Evolutionary conservation across 2,888 invertebrate genomes (phyloP).

Genomic region (Eulithis testata): DNA sequence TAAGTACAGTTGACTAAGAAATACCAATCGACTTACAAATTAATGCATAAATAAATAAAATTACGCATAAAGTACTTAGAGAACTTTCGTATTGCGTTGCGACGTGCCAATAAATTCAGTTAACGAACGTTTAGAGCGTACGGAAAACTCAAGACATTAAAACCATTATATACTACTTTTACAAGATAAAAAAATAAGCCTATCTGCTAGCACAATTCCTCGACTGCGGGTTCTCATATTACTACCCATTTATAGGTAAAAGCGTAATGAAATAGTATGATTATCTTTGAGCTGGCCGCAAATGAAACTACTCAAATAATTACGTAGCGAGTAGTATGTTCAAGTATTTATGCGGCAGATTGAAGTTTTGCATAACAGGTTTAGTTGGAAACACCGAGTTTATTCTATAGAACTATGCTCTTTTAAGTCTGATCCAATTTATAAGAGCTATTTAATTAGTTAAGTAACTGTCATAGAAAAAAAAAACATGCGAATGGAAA

Average conservation of each 20-base stretch:
- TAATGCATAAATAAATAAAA: slow-evolving; percentile 26
- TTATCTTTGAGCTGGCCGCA: slow-evolving; percentile 62
- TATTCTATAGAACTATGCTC: slow-evolving; percentile 12
- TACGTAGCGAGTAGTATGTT: slow-evolving; percentile 54
- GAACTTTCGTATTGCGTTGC: slow-evolving; percentile 35
- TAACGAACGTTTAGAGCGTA: slow-evolving; percentile 40
- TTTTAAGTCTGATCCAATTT: background rate
- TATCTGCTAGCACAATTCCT: slow-evolving; percentile 30
- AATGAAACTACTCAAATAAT: slow-evolving; percentile 78
- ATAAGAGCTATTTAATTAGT: slow-evolving; percentile 25
- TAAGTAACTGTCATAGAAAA: background rate
- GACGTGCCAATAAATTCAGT: slow-evolving; percentile 37
- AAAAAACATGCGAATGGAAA: too few species aligned
- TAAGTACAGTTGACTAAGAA: background rate
- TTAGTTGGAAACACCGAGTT: slow-evolving; percentile 4
- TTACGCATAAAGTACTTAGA: slow-evolving; percentile 33
- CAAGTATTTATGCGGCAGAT: slow-evolving; percentile 33
- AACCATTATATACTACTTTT: slow-evolving; percentile 47
- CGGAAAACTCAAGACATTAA: slow-evolving; percentile 41
- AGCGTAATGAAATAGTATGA: slow-evolving; percentile 59
- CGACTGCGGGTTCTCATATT: slow-evolving; percentile 43
- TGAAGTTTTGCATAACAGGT: slow-evolving; percentile 38
- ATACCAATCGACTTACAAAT: slow-evolving; percentile 7
- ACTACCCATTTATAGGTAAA: slow-evolving; percentile 46
- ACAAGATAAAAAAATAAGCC: slow-evolving; percentile 53